Evolutionary conservation across 1,140 invertebrate species (phyloP), one percentile per base, ranked within the genome.

Genomic region (Procambarus virginalis): DNA sequence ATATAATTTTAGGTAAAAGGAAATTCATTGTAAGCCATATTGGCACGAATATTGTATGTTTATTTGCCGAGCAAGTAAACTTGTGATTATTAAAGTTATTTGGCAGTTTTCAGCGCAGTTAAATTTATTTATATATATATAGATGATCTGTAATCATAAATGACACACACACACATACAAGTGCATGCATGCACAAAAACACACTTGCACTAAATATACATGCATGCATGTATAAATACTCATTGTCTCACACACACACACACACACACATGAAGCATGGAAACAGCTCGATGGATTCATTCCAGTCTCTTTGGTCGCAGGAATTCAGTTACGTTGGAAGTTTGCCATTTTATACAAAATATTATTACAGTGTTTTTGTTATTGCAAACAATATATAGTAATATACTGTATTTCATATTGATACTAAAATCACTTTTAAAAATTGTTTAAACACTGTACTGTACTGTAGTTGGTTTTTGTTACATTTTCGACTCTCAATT

Each of bases 161-260:
- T 34, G 34, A 34, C 34, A 34, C 34, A 34, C 34, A 34, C 49
- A 73, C 73, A 73, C 68, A 70, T 75, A 84, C 73, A 84, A 45
- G 49, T 84, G 73, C 68, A 84, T 84, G 51, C 46, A 84, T 73
- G 46, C 73, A 73, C 49, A 73, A 68, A 84, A 68, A 75, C 34
- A 34, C 34, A 34, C 34, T 34, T 34, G 34, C 34, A 58, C 55
- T 58, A 58, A 58, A 84, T 75, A 84, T 75, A 84, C 73, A 84
- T 84, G 73, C 49, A 84, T 75, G 73, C 73, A 84, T 51, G 73
- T 84, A 84, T 75, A 84, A 49, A 84, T 75, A 84, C 49, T 73
- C 34, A 34, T 34, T 34, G 34, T 34, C 34, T 34, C 73, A 84
- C 49, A 84, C 45, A 84, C 68, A 84, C 68, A 84, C 46, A 84